Evolutionary conservation across 2,888 invertebrate genomes (phyloP).

Genomic region (Luperina nickerlii): DNA sequence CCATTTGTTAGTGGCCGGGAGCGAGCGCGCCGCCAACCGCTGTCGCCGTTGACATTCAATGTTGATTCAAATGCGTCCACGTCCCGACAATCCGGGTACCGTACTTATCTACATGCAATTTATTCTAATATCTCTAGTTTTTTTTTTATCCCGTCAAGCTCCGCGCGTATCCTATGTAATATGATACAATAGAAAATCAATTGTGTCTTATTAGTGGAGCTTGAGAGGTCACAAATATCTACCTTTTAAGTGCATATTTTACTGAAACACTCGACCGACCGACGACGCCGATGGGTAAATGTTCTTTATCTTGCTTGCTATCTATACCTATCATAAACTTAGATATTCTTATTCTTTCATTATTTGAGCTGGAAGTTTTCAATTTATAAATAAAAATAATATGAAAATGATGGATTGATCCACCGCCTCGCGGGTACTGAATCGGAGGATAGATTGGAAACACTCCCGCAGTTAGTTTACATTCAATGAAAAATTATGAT

Average conservation of each 20-base stretch:
- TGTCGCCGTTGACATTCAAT: slow-evolving; percentile 67
- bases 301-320: slow-evolving; percentile 16
- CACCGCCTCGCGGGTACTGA: slow-evolving; percentile 17
- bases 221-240: not conserved
- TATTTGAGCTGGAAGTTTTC: slow-evolving; percentile 47
- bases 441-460: slow-evolving; percentile 34
- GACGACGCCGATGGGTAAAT: slow-evolving; percentile 14
- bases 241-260: slow-evolving; percentile 11
- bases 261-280: slow-evolving; percentile 16
- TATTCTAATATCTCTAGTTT: slow-evolving; percentile 59
- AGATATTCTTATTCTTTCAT: slow-evolving; percentile 12
- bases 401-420: slow-evolving; percentile 56
- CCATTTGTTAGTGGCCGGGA: slow-evolving; percentile 66
- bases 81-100: slow-evolving; percentile 60
- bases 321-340: slow-evolving; percentile 11
- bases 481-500: slow-evolving; percentile 62
- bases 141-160: slow-evolving; percentile 22
- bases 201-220: too few relatives aligned
- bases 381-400: slow-evolving; percentile 49
- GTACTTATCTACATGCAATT: slow-evolving; percentile 64
- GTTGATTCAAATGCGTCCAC: slow-evolving; percentile 69
- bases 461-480: slow-evolving; percentile 42
- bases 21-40: slow-evolving; percentile 53
- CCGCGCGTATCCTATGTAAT: too few relatives aligned
- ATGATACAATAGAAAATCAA: too few relatives aligned